A percentile compares a stretch with the other conserved stretches of the same genome.
Evolutionary conservation across 1,140 invertebrate genomes (phyloP).

Genomic region (Drosophila willistoni): DNA sequence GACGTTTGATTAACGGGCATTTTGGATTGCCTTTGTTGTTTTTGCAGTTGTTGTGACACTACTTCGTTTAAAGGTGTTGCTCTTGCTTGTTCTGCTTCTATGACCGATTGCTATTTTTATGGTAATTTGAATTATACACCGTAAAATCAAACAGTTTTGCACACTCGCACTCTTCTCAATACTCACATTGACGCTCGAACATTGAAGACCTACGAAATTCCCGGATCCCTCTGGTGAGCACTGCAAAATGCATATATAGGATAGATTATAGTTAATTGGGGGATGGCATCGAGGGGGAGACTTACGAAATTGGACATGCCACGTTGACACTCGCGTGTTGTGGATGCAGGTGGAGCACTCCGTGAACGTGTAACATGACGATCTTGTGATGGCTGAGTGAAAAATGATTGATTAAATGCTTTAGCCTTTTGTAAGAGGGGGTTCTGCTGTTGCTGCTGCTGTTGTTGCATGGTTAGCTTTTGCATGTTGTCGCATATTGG

Average conservation of each 20-base stretch:
- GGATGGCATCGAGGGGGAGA: neutral
- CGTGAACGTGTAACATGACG: neutral
- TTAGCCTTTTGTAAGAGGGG: neutral
- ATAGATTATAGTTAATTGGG: too few species aligned
- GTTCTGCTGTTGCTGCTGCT: neutral
- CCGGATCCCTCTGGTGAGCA: neutral
- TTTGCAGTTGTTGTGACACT: neutral
- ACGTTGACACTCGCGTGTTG: conserved; percentile 9
- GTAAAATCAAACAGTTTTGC: neutral
- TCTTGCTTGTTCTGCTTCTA: neutral
- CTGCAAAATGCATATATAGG: neutral
- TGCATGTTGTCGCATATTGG: neutral
- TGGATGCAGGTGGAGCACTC: neutral
- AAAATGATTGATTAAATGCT: neutral
- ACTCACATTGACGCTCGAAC: neutral
- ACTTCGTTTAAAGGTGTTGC: too few species aligned
- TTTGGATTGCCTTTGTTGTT: neutral
- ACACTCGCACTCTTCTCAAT: neutral
- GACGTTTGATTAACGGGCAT: neutral
- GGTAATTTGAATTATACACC: neutral
- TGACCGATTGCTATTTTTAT: neutral
- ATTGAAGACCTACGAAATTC: neutral
- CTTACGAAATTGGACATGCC: conserved; percentile 13
- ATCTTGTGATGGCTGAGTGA: neutral
- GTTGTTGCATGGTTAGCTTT: neutral